These are phyloP conservation scores for Hemichromis elongatus DNA, from an alignment of 2,113 vertebrate species.

Conservation along the genomic window DNA sequence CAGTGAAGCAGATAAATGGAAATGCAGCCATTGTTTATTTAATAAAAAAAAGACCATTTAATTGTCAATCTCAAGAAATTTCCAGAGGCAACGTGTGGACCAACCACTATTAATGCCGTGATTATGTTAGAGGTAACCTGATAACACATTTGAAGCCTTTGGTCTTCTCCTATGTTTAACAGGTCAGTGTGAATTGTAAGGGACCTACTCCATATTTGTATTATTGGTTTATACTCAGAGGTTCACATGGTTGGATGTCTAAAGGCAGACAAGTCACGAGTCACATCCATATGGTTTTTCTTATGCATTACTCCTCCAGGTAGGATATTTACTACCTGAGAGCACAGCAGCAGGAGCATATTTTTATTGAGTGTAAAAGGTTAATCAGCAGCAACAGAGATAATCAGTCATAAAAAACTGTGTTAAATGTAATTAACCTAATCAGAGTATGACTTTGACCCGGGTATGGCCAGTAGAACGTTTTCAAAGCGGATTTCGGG, in stretches of 20 bases:
- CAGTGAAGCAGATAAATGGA: neutral
- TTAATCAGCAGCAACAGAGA: neutral
- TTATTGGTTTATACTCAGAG: neutral
- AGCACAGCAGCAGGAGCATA: neutral
- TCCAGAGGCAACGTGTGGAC: neutral
- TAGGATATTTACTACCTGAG: neutral
- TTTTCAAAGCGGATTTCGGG: neutral
- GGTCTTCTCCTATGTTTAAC: neutral
- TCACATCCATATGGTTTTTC: neutral
- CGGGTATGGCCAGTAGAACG: neutral
- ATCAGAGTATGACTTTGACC: slow-evolving; percentile 1
- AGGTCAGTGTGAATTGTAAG: slow-evolving; percentile 17
- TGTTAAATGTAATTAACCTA: neutral
- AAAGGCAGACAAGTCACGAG: neutral
- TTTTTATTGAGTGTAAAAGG: neutral
- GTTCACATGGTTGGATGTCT: neutral
- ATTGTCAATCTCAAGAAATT: neutral
- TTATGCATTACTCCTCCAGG: neutral
- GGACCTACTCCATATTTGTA: neutral
- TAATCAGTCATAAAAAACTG: neutral
- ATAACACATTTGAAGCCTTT: neutral
- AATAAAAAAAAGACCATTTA: neutral
- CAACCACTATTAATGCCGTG: neutral
- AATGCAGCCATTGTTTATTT: neutral
- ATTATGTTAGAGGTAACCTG: neutral